These are phyloP conservation scores for Torymus aiolomorphi DNA, from an alignment of 2,888 invertebrate species.

Conservation along the genomic window DNA sequence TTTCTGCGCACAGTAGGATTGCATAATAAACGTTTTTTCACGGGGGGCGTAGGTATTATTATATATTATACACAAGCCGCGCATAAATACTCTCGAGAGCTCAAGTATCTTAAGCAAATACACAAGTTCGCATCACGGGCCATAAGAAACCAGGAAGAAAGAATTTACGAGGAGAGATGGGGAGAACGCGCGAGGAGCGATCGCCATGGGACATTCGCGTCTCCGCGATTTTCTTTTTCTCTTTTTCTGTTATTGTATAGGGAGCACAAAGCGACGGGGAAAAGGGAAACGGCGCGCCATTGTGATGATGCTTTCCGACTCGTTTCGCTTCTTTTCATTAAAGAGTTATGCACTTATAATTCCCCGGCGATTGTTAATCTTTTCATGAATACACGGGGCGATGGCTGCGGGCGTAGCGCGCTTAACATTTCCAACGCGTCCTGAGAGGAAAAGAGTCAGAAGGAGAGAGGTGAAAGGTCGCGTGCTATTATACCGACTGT, in stretches of 20 bases:
- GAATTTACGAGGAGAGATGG: background rate
- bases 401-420: no score
- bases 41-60: background rate
- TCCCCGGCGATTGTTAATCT: no score
- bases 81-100: slow-evolving; percentile 12
- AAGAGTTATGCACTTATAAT: background rate
- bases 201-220: background rate
- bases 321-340: background rate
- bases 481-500: no score
- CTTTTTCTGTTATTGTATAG: no score
- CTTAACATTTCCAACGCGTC: slow-evolving; percentile 1
- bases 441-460: background rate
- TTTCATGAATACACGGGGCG: no score
- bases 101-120: slow-evolving; percentile 31
- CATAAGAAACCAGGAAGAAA: slow-evolving; percentile 19
- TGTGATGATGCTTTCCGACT: no score
- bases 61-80: background rate
- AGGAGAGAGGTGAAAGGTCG: background rate
- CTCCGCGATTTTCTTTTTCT: no score
- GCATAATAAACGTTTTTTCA: slow-evolving; percentile 2
- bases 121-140: slow-evolving; percentile 52
- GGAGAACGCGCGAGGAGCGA: background rate
- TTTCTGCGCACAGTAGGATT: background rate
- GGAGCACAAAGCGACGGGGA: no score
- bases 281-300: no score